These are phyloP conservation scores for Nesogale talazaci DNA, from an alignment of 2,113 vertebrate genomes.

Conservation along the genomic window DNA sequence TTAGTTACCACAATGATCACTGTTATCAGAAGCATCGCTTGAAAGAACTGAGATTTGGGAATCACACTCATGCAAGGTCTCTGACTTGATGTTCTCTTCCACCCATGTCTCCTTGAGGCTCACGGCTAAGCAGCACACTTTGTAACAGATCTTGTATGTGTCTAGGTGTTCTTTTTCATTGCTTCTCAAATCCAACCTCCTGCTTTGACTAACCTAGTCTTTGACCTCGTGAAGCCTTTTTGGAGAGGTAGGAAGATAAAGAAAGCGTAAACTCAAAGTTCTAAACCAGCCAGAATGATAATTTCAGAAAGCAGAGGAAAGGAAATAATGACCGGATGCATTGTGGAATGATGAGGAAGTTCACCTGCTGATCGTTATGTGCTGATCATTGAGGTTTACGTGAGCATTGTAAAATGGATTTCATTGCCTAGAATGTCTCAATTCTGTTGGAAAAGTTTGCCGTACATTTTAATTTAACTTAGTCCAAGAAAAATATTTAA, in stretches of 20 bases:
- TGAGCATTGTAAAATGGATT: no score
- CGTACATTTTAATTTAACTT: no score
- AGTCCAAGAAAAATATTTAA: no score
- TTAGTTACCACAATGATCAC: not conserved
- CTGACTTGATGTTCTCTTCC: not conserved
- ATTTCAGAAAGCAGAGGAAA: not conserved
- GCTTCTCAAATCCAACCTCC: not conserved
- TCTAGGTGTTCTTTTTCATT: not conserved
- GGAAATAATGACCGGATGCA: not conserved
- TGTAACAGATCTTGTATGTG: no score
- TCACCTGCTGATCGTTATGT: not conserved
- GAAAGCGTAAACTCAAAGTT: not conserved
- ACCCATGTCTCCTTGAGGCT: not conserved
- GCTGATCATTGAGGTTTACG: not conserved
- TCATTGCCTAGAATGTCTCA: no score
- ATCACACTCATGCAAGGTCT: not conserved
- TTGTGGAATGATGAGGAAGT: not conserved
- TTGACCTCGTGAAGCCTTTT: not conserved
- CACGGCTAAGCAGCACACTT: not conserved
- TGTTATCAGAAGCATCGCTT: not conserved
- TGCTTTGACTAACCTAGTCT: not conserved
- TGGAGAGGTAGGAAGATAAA: not conserved
- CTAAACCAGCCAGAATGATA: not conserved
- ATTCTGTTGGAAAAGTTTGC: no score
- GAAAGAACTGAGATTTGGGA: not conserved